These are phyloP conservation scores for Adineta ricciae DNA, from an alignment of 2,888 invertebrate genomes.

Conservation along the genomic window DNA sequence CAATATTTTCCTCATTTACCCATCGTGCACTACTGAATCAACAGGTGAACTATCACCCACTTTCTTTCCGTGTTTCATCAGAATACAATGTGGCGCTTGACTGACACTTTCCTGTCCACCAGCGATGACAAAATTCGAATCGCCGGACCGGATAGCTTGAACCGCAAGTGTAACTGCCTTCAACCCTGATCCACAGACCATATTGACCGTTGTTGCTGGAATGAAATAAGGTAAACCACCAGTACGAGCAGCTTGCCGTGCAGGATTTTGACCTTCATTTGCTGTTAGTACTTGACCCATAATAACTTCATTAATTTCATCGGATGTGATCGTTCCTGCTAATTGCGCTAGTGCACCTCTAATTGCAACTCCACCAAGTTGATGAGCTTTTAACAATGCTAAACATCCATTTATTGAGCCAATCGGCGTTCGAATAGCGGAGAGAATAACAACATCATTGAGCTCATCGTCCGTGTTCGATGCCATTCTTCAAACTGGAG, in stretches of 20 bases:
- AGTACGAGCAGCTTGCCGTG: constrained; percentile 56
- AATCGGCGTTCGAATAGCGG: constrained; percentile 44
- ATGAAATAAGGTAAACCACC: constrained; percentile 39
- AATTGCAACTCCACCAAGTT: constrained; percentile 63
- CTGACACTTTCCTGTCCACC: constrained; percentile 78
- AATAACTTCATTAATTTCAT: constrained; percentile 67
- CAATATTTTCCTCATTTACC: constrained; percentile 40
- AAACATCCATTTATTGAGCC: constrained; percentile 52
- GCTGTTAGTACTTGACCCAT: constrained; percentile 62
- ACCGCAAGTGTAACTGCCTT: constrained; percentile 59
- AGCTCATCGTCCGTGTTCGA: not conserved
- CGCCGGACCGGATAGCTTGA: constrained; percentile 61
- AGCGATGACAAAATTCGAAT: constrained; percentile 61
- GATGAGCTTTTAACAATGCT: constrained; percentile 60
- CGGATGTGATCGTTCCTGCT: not conserved
- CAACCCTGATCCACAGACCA: constrained; percentile 72
- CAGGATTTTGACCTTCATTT: constrained; percentile 64
- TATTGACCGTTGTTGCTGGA: constrained; percentile 64
- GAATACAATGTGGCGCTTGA: constrained; percentile 61
- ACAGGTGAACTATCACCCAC: constrained; percentile 59
- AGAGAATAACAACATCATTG: constrained; percentile 42
- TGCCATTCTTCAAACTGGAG: not conserved
- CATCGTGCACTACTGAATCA: constrained; percentile 63
- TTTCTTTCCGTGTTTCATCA: constrained; percentile 59
- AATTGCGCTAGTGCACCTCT: constrained; percentile 57